Percentiles rank a stretch among this genome's conserved stretches.
phyloP scores from a whole-genome alignment of 2,113 vertebrate genomes.

The Petrocephalus microphthalmus region DNA sequence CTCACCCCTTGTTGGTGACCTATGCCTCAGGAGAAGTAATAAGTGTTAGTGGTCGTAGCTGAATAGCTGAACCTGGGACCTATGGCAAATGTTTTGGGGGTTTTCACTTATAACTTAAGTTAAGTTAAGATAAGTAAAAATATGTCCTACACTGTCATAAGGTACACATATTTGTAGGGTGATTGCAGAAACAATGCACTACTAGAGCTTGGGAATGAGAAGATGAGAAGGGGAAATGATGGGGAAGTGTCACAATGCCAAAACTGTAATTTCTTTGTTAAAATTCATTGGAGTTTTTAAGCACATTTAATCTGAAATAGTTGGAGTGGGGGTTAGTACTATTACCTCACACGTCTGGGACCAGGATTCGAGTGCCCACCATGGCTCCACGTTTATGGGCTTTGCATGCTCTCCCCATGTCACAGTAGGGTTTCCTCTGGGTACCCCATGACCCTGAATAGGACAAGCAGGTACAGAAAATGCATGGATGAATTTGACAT shows the following conservation, averaged over 20 bases:
- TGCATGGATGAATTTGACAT: not conserved
- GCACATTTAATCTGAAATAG: not conserved
- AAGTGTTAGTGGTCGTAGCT: not conserved
- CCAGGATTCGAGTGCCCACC: not conserved
- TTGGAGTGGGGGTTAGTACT: not conserved
- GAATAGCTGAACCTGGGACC: not conserved
- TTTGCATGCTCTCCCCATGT: not conserved
- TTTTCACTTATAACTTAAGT: not conserved
- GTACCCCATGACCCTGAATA: not conserved
- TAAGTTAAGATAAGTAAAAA: no score
- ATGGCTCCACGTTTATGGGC: not conserved
- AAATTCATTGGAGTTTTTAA: not conserved
- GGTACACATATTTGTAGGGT: not conserved
- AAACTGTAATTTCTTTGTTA: not conserved
- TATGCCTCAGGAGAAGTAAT: not conserved
- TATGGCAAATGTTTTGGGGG: not conserved
- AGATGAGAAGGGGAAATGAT: not conserved
- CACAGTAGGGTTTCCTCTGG: not conserved
- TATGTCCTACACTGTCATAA: not conserved
- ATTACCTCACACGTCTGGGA: not conserved
- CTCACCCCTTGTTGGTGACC: not conserved
- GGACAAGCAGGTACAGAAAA: not conserved
- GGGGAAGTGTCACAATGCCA: not conserved
- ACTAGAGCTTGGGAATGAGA: not conserved
- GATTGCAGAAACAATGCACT: not conserved